Base-by-base conservation (phyloP, 2,113 vertebrate species). In the Oncorhynchus clarkii region DNA sequence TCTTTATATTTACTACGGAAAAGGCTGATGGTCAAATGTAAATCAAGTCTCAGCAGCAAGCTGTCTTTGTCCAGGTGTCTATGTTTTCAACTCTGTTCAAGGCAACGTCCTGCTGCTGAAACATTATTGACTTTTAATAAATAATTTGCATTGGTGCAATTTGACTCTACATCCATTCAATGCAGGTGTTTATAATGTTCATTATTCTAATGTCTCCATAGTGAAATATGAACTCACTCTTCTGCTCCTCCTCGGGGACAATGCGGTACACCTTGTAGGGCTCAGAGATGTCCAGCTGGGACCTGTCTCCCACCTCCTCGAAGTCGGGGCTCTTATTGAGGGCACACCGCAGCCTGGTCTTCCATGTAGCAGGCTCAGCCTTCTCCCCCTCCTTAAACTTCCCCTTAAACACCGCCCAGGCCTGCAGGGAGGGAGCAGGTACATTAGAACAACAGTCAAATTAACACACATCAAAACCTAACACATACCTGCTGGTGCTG, bases 261-360 rank as follows among this genome's bases (percentile, higher is more conserved):
- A 99, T 98, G 79, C 97, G 95, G 34, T 99, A 99, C 71, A 99
- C 98, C 89, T 99, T 99, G 85, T 99, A 99, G 0, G 98, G 98
- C 80, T 99, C 98, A 0, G 98, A 99, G 76, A 99, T 99, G 92
- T 99, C 98, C 80, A 99, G 90, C 87, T 99, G 98, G 27, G 97
- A 99, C 77, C 97, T 93, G 6, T 99, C 98, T 0, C 96, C 96
- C 83, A 96, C 98, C 92, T 99, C 98, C 92, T 99, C 97, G 51
- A 99, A 99, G 86, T 99, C 98, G 0, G 98, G 97, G 86, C 98
- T 99, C 91, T 99, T 99, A 88, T 99, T 99, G 8, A 99, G 86
- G 0, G 98, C 98, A 0, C 98, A 99, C 72, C 98, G 97, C 3
- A 99, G 93, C 71, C 98, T 93, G 0, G 98, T 99, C 92, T 99